These are phyloP conservation scores for Potamilus streckersoni DNA, from an alignment of 1,140 invertebrate genomes.

Conservation along the genomic window DNA sequence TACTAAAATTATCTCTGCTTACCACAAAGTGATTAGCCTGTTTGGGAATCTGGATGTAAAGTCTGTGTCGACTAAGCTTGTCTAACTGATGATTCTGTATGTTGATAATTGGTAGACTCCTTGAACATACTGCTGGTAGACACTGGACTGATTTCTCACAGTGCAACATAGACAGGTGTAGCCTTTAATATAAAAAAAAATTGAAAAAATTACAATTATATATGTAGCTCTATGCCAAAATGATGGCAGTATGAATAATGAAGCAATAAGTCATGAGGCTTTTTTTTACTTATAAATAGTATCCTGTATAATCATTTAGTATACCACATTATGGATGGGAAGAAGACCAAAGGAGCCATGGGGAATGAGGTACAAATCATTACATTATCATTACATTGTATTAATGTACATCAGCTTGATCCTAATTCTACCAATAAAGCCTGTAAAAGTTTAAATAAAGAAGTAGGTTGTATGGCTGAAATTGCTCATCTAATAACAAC, in stretches of 20 bases:
- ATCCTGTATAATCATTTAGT: background rate
- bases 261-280: background rate
- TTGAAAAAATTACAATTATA: background rate
- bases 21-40: conserved; percentile 83
- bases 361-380: too few relatives aligned
- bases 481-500: too few relatives aligned
- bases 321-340: background rate
- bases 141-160: conserved; percentile 96
- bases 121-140: conserved; percentile 87
- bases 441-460: too few relatives aligned
- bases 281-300: background rate
- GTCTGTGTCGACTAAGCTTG: conserved; percentile 81
- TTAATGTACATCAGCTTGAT: too few relatives aligned
- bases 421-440: too few relatives aligned
- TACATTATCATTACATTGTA: too few relatives aligned
- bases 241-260: background rate
- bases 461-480: too few relatives aligned
- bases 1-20: conserved; percentile 5
- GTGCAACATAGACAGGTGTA: conserved; percentile 89
- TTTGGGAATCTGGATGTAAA: conserved; percentile 88
- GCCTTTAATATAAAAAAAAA: conserved; percentile 70
- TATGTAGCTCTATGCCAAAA: too few relatives aligned
- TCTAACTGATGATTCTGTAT: conserved; percentile 76
- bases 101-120: conserved; percentile 83
- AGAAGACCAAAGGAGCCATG: too few relatives aligned